A percentile compares a stretch with the other conserved stretches of the same genome.
Evolutionary conservation across 2,113 vertebrate species (phyloP).

Genomic region (Tychaedon coryphoeus): DNA sequence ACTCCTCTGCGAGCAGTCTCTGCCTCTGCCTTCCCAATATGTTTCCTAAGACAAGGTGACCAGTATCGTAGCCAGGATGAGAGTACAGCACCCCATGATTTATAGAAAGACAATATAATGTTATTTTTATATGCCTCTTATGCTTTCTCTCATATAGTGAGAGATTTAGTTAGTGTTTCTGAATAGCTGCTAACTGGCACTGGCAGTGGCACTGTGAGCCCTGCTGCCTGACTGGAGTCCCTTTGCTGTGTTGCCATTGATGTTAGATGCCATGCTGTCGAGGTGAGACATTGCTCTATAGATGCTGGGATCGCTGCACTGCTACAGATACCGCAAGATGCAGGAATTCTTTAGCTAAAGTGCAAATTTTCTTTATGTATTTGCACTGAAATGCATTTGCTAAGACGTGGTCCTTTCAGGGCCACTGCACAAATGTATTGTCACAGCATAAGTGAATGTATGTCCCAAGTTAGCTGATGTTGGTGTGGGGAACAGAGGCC

Average conservation of each 20-base stretch:
- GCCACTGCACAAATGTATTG: not conserved
- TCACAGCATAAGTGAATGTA: not conserved
- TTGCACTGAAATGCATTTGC: not conserved
- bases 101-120: not conserved
- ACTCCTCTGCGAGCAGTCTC: not conserved
- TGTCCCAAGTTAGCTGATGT: not conserved
- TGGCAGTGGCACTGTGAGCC: not conserved
- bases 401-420: not conserved
- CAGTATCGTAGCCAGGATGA: not conserved
- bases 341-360: not conserved
- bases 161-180: rapidly evolving
- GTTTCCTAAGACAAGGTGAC: not conserved
- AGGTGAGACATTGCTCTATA: not conserved
- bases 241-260: not conserved
- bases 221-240: not conserved
- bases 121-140: not conserved
- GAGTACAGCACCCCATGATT: not conserved
- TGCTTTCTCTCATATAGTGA: not conserved
- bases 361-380: not conserved
- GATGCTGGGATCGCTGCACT: not conserved
- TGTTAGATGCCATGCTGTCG: not conserved
- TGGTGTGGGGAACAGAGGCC: not conserved
- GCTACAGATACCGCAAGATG: not conserved
- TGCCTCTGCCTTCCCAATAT: not conserved
- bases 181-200: not conserved